Evolutionary conservation across 2,113 vertebrate genomes (phyloP).

Genomic region (Chaenogobius annularis): DNA sequence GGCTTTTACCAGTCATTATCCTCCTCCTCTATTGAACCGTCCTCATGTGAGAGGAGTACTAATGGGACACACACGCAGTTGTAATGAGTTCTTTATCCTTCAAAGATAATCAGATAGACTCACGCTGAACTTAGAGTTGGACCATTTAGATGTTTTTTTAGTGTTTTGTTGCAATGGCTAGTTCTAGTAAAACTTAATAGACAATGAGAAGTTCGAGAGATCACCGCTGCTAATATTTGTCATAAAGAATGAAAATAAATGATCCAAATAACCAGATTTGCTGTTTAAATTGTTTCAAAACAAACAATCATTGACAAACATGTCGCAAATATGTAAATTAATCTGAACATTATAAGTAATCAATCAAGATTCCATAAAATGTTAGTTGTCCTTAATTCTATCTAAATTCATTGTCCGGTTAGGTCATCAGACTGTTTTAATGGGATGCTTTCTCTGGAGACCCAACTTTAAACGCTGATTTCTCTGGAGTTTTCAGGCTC

Average conservation of each 20-base stretch:
- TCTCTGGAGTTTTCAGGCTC: neutral
- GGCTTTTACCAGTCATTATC: conserved; percentile 27
- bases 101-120: neutral
- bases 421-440: too few species aligned
- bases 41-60: neutral
- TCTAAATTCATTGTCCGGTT: too few species aligned
- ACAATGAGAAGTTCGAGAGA: neutral
- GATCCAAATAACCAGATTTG: neutral
- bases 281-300: too few species aligned
- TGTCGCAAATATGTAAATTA: too few species aligned
- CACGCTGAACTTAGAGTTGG: neutral
- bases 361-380: neutral
- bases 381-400: neutral
- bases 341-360: too few species aligned
- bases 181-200: neutral
- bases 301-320: too few species aligned
- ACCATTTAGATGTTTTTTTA: neutral
- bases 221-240: neutral
- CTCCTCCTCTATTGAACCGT: neutral
- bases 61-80: neutral
- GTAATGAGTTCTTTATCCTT: neutral
- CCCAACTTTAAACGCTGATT: neutral
- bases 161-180: neutral
- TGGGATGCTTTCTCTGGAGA: neutral
- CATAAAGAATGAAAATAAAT: neutral